Percentiles rank a stretch among this genome's conserved stretches.
These are phyloP conservation scores for Bettongia penicillata DNA, from an alignment of 2,113 vertebrate genomes.

Conservation along the genomic window DNA sequence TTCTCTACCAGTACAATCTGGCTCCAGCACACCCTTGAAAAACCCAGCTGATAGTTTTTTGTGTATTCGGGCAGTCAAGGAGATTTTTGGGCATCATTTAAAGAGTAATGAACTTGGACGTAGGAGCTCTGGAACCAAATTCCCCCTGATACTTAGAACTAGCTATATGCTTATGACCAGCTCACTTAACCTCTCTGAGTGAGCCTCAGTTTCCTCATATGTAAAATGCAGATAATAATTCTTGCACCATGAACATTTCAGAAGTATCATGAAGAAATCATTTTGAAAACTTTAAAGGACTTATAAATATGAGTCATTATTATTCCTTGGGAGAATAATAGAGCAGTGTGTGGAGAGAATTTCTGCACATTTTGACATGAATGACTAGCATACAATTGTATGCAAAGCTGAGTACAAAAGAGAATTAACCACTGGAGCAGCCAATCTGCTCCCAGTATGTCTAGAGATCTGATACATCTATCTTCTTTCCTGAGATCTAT, in stretches of 20 bases:
- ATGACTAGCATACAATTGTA: background rate
- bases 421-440: background rate
- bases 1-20: background rate
- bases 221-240: background rate
- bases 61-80: background rate
- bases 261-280: background rate
- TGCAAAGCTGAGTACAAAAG: background rate
- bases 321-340: background rate
- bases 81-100: background rate
- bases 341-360: background rate
- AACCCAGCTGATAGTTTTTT: background rate
- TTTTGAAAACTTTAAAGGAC: background rate
- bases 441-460: background rate
- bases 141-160: background rate
- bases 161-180: background rate
- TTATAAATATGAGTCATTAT: background rate
- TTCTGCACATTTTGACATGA: background rate
- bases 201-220: background rate
- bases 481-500: background rate
- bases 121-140: background rate
- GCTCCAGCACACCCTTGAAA: background rate
- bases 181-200: background rate
- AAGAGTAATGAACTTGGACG: background rate
- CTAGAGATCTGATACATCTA: background rate
- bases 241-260: background rate